These are phyloP conservation scores for Fistularia tabacaria DNA, from an alignment of 2,797 vertebrate genomes.

Conservation along the genomic window DNA sequence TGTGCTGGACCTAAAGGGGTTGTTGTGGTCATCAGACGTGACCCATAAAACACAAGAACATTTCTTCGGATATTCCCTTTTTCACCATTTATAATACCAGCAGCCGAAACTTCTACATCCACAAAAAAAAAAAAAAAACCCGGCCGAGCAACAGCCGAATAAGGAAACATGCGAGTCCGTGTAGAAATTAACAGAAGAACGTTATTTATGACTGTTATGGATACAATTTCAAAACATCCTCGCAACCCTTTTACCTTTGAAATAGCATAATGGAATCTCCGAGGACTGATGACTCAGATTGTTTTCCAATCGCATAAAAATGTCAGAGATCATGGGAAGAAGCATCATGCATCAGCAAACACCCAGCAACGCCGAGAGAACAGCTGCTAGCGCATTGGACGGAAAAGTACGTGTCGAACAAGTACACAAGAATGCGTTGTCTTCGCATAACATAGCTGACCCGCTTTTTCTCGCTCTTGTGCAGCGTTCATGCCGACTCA, in stretches of 20 bases:
- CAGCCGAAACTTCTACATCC: too few relatives aligned
- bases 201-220: background rate
- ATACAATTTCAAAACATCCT: background rate
- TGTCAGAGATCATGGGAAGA: constrained; percentile 43
- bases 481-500: constrained; percentile 3
- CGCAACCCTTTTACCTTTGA: background rate
- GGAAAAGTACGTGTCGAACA: constrained; percentile 3
- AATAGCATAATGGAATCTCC: constrained; percentile 22
- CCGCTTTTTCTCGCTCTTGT: constrained; percentile 12
- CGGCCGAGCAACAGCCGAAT: too few relatives aligned
- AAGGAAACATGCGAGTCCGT: too few relatives aligned
- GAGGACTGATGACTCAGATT: constrained; percentile 27
- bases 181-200: too few relatives aligned
- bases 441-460: background rate
- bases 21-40: constrained; percentile 1
- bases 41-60: constrained; percentile 23
- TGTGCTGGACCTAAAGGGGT: constrained; percentile 2
- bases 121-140: too few relatives aligned
- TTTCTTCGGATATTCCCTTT: constrained; percentile 5
- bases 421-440: constrained; percentile 2
- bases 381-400: constrained; percentile 1
- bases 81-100: constrained; percentile 1
- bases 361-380: constrained; percentile 17
- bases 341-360: constrained; percentile 26
- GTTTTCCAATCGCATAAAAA: constrained; percentile 34